Base-by-base conservation (phyloP, 2,113 vertebrate species). In the Daphoenositta chrysoptera region DNA sequence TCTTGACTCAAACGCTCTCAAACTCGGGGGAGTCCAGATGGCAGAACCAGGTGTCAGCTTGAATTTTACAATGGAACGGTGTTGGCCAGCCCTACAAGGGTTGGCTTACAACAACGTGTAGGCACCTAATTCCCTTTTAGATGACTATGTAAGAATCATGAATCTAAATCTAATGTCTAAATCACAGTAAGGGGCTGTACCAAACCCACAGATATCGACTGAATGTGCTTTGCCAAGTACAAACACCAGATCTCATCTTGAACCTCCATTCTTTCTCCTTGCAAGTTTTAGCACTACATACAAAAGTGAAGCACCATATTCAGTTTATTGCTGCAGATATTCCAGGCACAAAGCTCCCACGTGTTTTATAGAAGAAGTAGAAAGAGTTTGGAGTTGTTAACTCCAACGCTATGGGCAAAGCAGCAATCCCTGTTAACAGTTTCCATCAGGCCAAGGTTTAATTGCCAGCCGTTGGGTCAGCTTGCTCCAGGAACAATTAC, bases 301-400 rank as follows among this genome's bases (percentile, higher is more conserved):
- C 64, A 75, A 88, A 66, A 94, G 30, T 27, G 42, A 96, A 97
- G 95, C 82, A 47, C 75, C 57, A 54, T 28, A 88, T 77, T 82
- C n/a, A 70, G 71, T 97, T 97, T 85, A 97, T 86, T 96, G 71
- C 63, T 11, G 7, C 80, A 95, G 71, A 96, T 97, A 97, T 94
- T 77, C 72, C 84, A 88, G 78, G 54, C 91, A 93, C 95, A 87
- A 94, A 95, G 75, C n/a, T 95, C 56, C 88, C 93, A 77, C 0
- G 2, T 82, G 71, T 94, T 97, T 96, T 96, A 96, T 39, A 80
- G 90, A 66, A 97, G 60, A 97, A 92, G 70, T 72, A 96, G 91
- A 96, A 97, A 97, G 94, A 85, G 79, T 94, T 94, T 72, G 44
- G 88, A 97, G 44, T 72, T 86, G 95, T 94, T 98, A 96, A 97